Percentiles rank a stretch among this genome's conserved stretches.
Conservation (phyloP, 2,797 vertebrate species). For the Enteromius radiatus region DNA sequence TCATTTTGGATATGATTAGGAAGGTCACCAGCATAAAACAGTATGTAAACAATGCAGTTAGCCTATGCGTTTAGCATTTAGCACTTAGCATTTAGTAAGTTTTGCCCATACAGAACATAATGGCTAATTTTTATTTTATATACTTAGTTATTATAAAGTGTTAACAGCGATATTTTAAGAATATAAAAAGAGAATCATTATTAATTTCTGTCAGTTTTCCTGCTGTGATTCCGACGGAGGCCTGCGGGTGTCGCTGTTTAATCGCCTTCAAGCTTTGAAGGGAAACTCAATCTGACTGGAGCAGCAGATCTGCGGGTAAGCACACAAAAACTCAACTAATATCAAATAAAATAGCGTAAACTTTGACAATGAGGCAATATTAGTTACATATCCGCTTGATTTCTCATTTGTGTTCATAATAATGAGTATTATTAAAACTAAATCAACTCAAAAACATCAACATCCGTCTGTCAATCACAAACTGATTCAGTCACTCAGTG, state of each 20-base stretch:
- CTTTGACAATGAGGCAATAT: neutral
- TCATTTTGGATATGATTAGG: neutral
- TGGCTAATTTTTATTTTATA: neutral
- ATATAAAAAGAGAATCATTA: neutral
- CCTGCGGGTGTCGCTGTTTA: conserved; percentile 41
- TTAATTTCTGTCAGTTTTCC: no score
- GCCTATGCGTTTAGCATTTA: neutral
- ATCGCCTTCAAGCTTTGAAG: neutral
- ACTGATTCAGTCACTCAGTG: neutral
- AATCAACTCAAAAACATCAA: conserved; percentile 10
- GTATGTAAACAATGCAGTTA: neutral
- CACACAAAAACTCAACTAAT: conserved; percentile 12
- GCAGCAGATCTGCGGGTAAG: conserved; percentile 39
- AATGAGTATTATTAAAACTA: neutral
- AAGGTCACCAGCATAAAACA: neutral
- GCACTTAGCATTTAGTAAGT: neutral
- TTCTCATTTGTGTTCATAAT: neutral
- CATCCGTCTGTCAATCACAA: conserved; percentile 10
- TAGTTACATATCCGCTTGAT: neutral
- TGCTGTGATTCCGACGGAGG: neutral
- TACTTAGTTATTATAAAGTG: neutral
- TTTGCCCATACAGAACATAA: neutral
- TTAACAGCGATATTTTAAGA: neutral
- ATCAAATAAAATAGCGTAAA: neutral
- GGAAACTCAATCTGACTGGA: neutral